Base-by-base conservation (phyloP, 2,113 vertebrate genomes). In the Oreotrochilus melanogaster region DNA sequence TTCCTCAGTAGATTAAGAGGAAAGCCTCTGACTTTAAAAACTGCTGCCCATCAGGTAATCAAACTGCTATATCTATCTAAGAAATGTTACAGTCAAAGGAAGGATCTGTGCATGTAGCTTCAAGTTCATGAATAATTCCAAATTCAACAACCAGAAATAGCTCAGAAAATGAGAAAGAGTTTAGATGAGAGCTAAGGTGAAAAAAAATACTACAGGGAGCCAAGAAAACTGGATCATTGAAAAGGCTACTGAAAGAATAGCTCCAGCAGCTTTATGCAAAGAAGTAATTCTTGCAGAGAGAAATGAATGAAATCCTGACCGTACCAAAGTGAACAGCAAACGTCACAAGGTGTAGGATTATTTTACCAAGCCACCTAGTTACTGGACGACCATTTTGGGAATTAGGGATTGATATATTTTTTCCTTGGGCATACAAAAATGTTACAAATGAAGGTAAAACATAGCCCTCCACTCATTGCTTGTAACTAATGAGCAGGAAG, bases 101-200 rank as follows among this genome's bases (percentile, higher is more conserved):
- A 93, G 51, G 11, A 88, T 37, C 60, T 86, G 30, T 56, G 78
- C 74, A 70, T 0, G 0, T 43, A 79, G 50, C 87, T 87, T 93
- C 74, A 88, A 70, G 37, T 71, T 96, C 64, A 96, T 97, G 71
- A 95, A 93, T 94, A 95, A 96, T 95, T 96, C 67, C 53, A 78
- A 88, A 43, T 74, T 60, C 64, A 94, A 82, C 35, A 86, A 60
- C 70, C 87, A 92, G 47, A 96, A 97, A 96, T 56, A 96, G 85
- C 74, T 92, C 64, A 56, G 81, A 78, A 94, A 93, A 65, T 0
- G n/a, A 83, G 70, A 82, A 91, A 47, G 31, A 54, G 51, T 70
- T 94, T 86, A 93, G 82, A 83, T 95, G 30, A 92, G 64, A 71
- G 60, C 43, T 60, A 56, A 76, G 37, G 53, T 10, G 1, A 10